A percentile compares a stretch with the other conserved stretches of the same genome.
phyloP scores from a whole-genome alignment of 2,797 vertebrate genomes.

The Tamandua tetradactyla region DNA sequence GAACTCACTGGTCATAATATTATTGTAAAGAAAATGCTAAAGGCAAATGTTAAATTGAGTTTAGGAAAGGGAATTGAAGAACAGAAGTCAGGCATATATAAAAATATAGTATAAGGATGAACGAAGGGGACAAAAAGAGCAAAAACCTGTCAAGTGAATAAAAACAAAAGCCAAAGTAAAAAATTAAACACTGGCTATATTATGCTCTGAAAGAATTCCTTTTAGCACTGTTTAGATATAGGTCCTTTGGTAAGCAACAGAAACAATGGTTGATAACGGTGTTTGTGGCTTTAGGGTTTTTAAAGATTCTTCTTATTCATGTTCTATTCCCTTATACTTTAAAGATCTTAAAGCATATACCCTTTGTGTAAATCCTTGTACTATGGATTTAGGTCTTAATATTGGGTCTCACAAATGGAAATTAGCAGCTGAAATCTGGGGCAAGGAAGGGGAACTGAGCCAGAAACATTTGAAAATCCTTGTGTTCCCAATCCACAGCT shows the following conservation, averaged over 20 bases:
- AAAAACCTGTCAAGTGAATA: constrained; percentile 29
- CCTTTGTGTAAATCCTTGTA: neutral
- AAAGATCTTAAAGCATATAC: neutral
- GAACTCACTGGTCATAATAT: constrained; percentile 49
- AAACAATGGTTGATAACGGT: neutral
- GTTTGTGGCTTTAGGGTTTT: neutral
- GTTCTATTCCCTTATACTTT: neutral
- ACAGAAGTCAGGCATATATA: constrained; percentile 6
- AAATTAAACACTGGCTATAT: neutral
- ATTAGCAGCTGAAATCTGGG: neutral
- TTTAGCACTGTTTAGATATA: neutral
- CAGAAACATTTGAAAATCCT: neutral
- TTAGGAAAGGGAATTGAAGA: constrained; percentile 46
- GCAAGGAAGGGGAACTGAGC: neutral
- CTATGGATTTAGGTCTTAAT: neutral
- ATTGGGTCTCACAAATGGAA: neutral
- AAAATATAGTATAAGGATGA: neutral
- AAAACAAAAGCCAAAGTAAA: neutral
- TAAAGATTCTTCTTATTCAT: neutral
- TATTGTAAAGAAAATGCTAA: constrained; percentile 50
- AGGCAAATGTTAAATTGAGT: constrained; percentile 36
- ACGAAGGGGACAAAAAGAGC: neutral
- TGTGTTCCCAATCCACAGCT: neutral
- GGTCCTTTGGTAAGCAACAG: neutral
- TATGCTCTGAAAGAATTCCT: neutral